Conservation (phyloP, 1,140 invertebrate genomes). For the Megalopta genalis region DNA sequence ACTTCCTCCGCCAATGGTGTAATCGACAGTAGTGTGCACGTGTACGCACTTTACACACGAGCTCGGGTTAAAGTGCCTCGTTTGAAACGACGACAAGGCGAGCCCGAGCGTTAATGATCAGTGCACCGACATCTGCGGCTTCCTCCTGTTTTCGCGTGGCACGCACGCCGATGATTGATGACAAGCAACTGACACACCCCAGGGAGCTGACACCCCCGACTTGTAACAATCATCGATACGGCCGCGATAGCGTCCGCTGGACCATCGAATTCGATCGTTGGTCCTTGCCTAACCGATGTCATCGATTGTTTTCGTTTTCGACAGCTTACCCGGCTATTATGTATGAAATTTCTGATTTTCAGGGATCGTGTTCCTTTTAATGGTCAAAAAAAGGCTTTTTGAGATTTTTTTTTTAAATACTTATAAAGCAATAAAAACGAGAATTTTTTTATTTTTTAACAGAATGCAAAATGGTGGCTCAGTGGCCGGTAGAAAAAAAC, state of each 20-base stretch:
- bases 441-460: too few species aligned
- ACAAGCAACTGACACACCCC: conserved; percentile 31
- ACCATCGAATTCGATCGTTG: conserved; percentile 2
- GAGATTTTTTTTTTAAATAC: too few species aligned
- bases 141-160: conserved; percentile 55
- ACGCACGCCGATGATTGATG: conserved; percentile 53
- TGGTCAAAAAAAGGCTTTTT: too few species aligned
- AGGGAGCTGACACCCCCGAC: conserved; percentile 31
- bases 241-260: not conserved
- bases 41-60: conserved; percentile 33
- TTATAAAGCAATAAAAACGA: too few species aligned
- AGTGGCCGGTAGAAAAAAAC: too few species aligned
- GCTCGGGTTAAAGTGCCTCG: conserved; percentile 22
- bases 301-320: too few species aligned
- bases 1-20: not conserved
- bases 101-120: conserved; percentile 45
- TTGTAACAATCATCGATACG: conserved; percentile 31
- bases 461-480: too few species aligned
- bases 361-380: too few species aligned
- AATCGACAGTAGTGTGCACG: conserved; percentile 11
- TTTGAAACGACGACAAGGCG: conserved; percentile 1
- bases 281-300: too few species aligned
- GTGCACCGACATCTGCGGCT: conserved; percentile 35
- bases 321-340: too few species aligned
- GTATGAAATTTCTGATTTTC: too few species aligned